Base-by-base conservation (phyloP, 1,140 invertebrate genomes). In the Meteorus sp. region DNA sequence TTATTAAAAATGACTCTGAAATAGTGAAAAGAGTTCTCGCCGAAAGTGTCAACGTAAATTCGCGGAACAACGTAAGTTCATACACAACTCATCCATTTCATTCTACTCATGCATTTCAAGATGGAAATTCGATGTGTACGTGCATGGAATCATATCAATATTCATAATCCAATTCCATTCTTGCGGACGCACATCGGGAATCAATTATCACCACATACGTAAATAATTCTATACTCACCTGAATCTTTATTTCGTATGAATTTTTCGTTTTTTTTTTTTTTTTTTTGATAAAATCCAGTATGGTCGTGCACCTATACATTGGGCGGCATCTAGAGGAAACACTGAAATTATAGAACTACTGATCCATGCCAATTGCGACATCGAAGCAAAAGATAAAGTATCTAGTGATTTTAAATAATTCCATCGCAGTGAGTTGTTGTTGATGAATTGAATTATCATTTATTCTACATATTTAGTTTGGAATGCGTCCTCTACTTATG, bases 401-500 rank as follows among this genome's bases (percentile, higher is more conserved):
- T 58, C 55, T 68, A 22, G 60, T n/a, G 37, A 11, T 43, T 23
- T 25, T 23, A 20, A 25, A 48, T 52, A 19, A 37, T 33, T 37
- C 25, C 37, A 52, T 25, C 41, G 35, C 6, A 39, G 39, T 37
- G 25, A 9, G 2, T 15, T 19, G n/a, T 22, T 15, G 37, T n/a
- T 39, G 11, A 57, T 31, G 17, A 43, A 51, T 57, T 8, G 45
- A 44, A 33, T 15, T 17, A 41, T n/a, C n/a, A n/a, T 43, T 51
- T 20, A 19, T n/a, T 15, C 8, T 33, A 13, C 15, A 47, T 25
- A 29, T 33, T 45, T 79, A 93, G 90, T 91, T 89, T 71, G 90
- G 89, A 37, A 92, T 92, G 90, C 81, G 88, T 41, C 88, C 90
- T 0, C 75, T 92, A 11, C 80, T 91, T 56, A 92, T 92, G 89